phyloP scores from a whole-genome alignment of 2,113 vertebrate species.

The Neoarius graeffei region DNA sequence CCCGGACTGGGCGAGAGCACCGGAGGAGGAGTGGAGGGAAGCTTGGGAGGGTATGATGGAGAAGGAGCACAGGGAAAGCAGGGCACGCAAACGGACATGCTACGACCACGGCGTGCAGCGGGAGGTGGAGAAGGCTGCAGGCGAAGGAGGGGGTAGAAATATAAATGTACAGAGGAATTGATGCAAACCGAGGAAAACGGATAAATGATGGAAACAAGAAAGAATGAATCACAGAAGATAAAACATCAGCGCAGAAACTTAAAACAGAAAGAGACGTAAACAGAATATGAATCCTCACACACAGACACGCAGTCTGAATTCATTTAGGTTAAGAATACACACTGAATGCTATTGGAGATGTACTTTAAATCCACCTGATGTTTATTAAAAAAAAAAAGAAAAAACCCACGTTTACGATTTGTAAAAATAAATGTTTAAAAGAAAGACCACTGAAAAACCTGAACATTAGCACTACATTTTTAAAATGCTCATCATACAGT shows the following conservation, averaged over 20 bases:
- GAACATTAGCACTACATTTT: not conserved
- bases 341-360: not conserved
- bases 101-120: constrained; percentile 86
- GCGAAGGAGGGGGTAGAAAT: constrained; percentile 45
- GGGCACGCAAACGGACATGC: constrained; percentile 96
- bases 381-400: not conserved
- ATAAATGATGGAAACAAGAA: constrained; percentile 25
- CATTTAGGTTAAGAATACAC: not conserved
- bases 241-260: not conserved
- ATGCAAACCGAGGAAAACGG: constrained; percentile 20
- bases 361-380: not conserved
- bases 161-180: constrained; percentile 40
- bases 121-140: constrained; percentile 64
- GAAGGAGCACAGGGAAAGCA: constrained; percentile 81
- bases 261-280: not conserved
- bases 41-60: constrained; percentile 71
- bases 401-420: not conserved
- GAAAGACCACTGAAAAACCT: not conserved
- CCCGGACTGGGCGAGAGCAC: constrained; percentile 79
- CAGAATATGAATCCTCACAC: not conserved
- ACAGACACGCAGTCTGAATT: not conserved
- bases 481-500: not conserved
- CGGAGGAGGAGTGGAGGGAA: constrained; percentile 85
- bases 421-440: not conserved
- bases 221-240: constrained; percentile 1